phyloP scores from a whole-genome alignment of 2,113 vertebrate species.

The Regulus satrapa region DNA sequence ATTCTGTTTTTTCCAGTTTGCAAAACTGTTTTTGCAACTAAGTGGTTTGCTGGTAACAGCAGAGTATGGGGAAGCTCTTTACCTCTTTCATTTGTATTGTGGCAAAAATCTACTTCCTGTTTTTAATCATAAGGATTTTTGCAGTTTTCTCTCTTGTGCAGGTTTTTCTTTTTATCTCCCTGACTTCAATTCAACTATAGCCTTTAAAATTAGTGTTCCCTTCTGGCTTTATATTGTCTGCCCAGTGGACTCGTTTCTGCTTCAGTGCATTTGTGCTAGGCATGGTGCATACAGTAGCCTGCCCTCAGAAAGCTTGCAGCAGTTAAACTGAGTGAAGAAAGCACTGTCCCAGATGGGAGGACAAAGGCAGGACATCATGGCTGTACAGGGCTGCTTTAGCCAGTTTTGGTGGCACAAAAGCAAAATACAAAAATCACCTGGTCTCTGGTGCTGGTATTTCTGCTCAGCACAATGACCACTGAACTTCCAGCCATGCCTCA shows the following conservation, averaged over 20 bases:
- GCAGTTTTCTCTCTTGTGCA: not conserved
- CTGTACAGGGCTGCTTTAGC: not conserved
- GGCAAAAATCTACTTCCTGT: not conserved
- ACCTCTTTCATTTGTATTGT: not conserved
- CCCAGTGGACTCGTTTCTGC: not conserved
- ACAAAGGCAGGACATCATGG: not conserved
- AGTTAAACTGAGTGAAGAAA: not conserved
- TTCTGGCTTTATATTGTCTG: not conserved
- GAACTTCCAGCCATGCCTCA: not conserved
- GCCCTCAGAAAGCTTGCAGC: not conserved
- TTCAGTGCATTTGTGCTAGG: not conserved
- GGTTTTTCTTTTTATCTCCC: not conserved
- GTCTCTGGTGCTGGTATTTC: not conserved
- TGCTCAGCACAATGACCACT: not conserved
- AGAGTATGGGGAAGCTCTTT: not conserved
- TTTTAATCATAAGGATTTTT: not conserved
- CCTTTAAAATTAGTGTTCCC: not conserved
- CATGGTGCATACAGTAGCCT: accelerated
- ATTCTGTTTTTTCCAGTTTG: not conserved
- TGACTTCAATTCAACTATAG: not conserved
- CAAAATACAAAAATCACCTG: not conserved
- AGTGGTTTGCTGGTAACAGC: not conserved
- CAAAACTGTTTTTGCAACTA: not conserved
- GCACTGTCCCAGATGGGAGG: not conserved
- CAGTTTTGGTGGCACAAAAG: not conserved